These are phyloP conservation scores for Cotesia glomerata DNA, from an alignment of 1,140 invertebrate species.

Conservation along the genomic window DNA sequence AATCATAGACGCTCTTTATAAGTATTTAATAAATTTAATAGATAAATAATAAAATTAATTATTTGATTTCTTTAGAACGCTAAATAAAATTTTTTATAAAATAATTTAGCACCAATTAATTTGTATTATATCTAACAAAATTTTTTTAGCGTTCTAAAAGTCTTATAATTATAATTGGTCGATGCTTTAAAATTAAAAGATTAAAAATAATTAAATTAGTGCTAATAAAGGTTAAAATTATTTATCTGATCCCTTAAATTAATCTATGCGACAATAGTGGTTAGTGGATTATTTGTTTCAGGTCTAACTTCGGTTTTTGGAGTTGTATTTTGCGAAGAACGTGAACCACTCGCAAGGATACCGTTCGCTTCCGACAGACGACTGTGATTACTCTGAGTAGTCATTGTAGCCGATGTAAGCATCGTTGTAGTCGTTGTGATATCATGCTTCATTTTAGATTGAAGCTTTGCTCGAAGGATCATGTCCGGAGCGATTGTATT, in stretches of 20 bases:
- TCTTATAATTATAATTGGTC: no score
- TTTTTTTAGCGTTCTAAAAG: no score
- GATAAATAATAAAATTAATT: no score
- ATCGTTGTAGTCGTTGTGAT: constrained; percentile 32
- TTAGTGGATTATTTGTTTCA: constrained; percentile 48
- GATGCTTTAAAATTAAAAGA: no score
- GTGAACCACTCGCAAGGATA: constrained; percentile 57
- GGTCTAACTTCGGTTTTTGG: constrained; percentile 50
- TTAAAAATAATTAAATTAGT: background rate
- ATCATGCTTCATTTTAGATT: constrained; percentile 17
- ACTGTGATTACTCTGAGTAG: constrained; percentile 41
- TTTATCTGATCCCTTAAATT: background rate
- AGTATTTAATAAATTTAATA: no score
- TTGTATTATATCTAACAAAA: no score
- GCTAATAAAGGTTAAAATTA: background rate
- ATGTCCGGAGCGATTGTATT: constrained; percentile 55
- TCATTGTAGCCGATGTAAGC: constrained; percentile 30
- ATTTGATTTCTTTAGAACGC: no score
- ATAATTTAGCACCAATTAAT: no score
- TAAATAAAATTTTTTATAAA: no score
- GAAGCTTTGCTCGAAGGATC: constrained; percentile 43
- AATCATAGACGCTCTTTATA: no score
- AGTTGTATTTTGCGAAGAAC: constrained; percentile 56
- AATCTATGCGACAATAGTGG: constrained; percentile 53
- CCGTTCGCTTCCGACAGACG: constrained; percentile 39